A percentile compares a stretch with the other conserved stretches of the same genome.
Conservation (phyloP, 2,888 invertebrate species). For the Cosmopolites sordidus region DNA sequence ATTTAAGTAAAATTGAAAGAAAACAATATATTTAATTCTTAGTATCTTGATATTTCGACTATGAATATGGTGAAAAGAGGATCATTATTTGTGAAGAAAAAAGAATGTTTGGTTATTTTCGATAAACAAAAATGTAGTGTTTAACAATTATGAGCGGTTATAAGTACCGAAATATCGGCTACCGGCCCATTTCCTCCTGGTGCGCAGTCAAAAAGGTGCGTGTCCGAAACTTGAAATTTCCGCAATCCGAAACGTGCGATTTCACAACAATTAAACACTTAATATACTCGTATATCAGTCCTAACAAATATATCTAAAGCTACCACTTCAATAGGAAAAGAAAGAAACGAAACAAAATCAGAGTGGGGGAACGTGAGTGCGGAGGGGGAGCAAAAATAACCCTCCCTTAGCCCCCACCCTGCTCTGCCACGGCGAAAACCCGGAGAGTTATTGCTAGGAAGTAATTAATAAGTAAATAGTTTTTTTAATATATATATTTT, state of each 20-base stretch:
- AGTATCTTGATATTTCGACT: too few relatives aligned
- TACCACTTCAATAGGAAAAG: conserved; percentile 23
- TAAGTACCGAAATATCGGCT: too few relatives aligned
- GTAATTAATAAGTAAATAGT: too few relatives aligned
- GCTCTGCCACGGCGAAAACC: background rate
- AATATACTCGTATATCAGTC: conserved; percentile 44
- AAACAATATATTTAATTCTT: too few relatives aligned
- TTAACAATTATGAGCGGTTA: too few relatives aligned
- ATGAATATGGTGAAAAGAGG: too few relatives aligned
- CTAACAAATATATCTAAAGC: conserved; percentile 44
- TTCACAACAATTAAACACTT: conserved; percentile 46
- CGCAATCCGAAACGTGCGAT: conserved; percentile 40
- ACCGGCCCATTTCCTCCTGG: background rate
- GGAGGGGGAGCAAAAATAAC: background rate
- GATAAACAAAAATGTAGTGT: too few relatives aligned
- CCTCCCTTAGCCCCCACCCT: background rate
- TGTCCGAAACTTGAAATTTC: conserved; percentile 34
- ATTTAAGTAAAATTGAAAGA: too few relatives aligned
- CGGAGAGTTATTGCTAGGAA: conserved; percentile 1
- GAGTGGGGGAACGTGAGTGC: background rate
- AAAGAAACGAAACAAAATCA: background rate
- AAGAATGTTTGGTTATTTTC: too few relatives aligned
- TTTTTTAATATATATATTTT: too few relatives aligned
- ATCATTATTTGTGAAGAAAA: too few relatives aligned
- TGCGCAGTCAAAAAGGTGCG: conserved; percentile 21